Base-by-base conservation (phyloP, 2,797 vertebrate genomes). In the Artibeus jamaicensis region DNA sequence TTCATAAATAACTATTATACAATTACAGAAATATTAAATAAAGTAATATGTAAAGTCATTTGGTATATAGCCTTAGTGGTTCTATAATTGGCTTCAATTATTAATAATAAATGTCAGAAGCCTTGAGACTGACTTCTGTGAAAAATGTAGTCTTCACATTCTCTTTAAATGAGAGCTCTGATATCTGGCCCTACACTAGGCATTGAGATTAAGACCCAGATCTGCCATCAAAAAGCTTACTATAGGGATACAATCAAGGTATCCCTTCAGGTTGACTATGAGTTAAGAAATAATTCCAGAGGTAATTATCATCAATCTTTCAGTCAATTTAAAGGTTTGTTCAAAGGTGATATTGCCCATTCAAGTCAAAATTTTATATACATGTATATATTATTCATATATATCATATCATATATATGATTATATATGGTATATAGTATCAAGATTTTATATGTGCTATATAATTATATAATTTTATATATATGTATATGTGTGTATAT, bases 11-110 rank as follows among this genome's bases (percentile, higher is more conserved):
- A 24, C 1, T 65, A 22, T 24, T 82, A 39, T 29, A 89, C 65
- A 95, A 89, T 77, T 93, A 88, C 0, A 79, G 48, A 29, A 65
- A 2, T 22, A 74, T 88, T 89, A 95, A 86, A 46, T 68, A 37
- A 91, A 91, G 39, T 90, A 81, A 34, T 88, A 79, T 39, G 34
- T 46, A 65, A 74, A 86, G 19, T 11, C 65, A 84, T 48, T 65
- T 50, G 96, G 29, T 42, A 86, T 34, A 91, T 78, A 21, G n/a
- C 8, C 8, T 86, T 95, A 78, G 14, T 65, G 85, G 6, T 87
- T 93, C 29, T 95, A 11, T 84, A 92, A 94, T 50, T 50, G 8
- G 11, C 71, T 90, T 85, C 55, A 89, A 62, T 84, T 94, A 76
- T n/a, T 89, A 87, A 59, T 74, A 93, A 79, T 62, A 84, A 91